phyloP scores from a whole-genome alignment of 2,113 vertebrate genomes.

The Manacus vitellinus region DNA sequence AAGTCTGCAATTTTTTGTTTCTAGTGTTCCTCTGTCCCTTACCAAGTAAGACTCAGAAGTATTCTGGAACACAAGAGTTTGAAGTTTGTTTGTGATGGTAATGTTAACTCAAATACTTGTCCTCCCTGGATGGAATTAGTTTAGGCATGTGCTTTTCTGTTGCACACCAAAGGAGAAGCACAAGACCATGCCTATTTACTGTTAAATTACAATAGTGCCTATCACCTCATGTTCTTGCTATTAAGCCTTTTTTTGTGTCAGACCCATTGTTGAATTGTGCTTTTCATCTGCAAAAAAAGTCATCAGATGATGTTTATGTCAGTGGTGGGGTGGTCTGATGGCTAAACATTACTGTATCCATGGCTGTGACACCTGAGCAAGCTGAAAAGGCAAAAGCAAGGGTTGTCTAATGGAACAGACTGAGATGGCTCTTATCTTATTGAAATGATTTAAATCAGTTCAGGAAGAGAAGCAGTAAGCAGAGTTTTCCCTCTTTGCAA shows the following conservation, averaged over 20 bases:
- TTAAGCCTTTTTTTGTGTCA: background rate
- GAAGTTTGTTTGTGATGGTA: background rate
- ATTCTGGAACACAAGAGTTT: background rate
- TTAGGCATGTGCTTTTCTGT: background rate
- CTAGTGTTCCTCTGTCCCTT: background rate
- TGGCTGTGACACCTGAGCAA: background rate
- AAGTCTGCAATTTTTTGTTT: background rate
- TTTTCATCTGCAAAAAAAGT: background rate
- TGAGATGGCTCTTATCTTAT: background rate
- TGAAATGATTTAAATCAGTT: background rate
- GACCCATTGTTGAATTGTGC: background rate
- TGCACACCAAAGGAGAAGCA: background rate
- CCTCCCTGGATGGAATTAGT: background rate
- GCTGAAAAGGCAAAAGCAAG: background rate
- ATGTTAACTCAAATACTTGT: background rate
- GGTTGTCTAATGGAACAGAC: background rate
- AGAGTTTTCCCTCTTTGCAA: background rate
- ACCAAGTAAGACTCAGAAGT: background rate
- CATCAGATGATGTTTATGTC: background rate
- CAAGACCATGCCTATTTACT: background rate
- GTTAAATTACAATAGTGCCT: background rate
- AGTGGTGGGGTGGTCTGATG: background rate
- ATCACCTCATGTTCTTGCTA: background rate
- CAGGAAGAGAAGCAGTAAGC: background rate
- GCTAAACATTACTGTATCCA: rapidly evolving